Conservation (phyloP, 2,113 vertebrate species). For the Aviceda subcristata region DNA sequence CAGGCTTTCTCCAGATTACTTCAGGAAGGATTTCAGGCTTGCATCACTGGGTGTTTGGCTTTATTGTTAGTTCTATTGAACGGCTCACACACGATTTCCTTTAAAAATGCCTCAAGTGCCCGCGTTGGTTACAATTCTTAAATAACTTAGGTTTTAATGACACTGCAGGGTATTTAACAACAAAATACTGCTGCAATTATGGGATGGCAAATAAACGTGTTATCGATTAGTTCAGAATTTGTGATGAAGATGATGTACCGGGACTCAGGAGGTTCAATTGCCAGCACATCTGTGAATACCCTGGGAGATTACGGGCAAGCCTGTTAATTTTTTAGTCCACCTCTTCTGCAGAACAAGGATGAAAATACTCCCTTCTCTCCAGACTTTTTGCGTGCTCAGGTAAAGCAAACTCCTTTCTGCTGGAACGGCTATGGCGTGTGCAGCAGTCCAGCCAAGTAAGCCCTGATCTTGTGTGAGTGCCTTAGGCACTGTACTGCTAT, state of each 20-base stretch:
- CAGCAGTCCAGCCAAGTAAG: background rate
- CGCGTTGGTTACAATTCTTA: conserved; percentile 8
- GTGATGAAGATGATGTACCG: background rate
- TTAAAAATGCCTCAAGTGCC: conserved; percentile 37
- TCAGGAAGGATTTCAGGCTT: conserved; percentile 28
- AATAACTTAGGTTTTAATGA: conserved; percentile 39
- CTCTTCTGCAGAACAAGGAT: background rate
- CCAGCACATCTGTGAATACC: background rate
- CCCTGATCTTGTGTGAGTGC: background rate
- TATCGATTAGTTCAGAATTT: conserved; percentile 13
- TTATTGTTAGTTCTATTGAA: background rate
- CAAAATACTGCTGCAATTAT: conserved; percentile 37
- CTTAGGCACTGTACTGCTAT: background rate
- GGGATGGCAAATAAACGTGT: conserved; percentile 1
- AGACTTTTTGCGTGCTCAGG: background rate
- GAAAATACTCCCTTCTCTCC: background rate
- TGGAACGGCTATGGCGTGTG: rapidly evolving
- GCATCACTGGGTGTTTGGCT: background rate
- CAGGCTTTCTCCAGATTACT: background rate
- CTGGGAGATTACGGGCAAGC: background rate
- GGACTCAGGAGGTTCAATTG: background rate
- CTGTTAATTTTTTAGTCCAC: background rate
- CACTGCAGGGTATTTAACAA: conserved; percentile 30
- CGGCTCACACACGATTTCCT: background rate
- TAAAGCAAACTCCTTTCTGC: background rate